A percentile compares a stretch with the other conserved stretches of the same genome.
These are phyloP conservation scores for rabbit (Oryctolagus cuniculus) DNA, from an alignment of 2,113 vertebrate genomes.

Conservation along the genomic window mOryCun1.1 NC_091449.1:7274001-7274500, in stretches of 20 bases:
- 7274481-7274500: background rate
- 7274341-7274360: constrained; percentile 80
- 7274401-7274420: background rate
- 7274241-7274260: constrained; percentile 84
- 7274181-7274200: constrained; percentile 42
- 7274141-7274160: background rate
- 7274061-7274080: background rate
- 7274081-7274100: background rate
- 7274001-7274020: constrained; percentile 70
- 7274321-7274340: constrained; percentile 81
- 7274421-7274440: background rate
- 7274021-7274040: background rate
- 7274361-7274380: constrained; percentile 62
- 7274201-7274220: constrained; percentile 65
- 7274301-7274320: constrained; percentile 80
- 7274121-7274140: constrained; percentile 46
- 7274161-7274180: constrained; percentile 58
- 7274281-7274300: constrained; percentile 84
- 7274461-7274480: background rate
- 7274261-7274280: constrained; percentile 83
- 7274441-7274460: background rate
- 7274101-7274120: background rate
- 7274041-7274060: background rate
- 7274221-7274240: constrained; percentile 73
- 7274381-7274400: background rate